These are phyloP conservation scores for Agonopterix arenella DNA, from an alignment of 2,888 invertebrate genomes.

Conservation along the genomic window DNA sequence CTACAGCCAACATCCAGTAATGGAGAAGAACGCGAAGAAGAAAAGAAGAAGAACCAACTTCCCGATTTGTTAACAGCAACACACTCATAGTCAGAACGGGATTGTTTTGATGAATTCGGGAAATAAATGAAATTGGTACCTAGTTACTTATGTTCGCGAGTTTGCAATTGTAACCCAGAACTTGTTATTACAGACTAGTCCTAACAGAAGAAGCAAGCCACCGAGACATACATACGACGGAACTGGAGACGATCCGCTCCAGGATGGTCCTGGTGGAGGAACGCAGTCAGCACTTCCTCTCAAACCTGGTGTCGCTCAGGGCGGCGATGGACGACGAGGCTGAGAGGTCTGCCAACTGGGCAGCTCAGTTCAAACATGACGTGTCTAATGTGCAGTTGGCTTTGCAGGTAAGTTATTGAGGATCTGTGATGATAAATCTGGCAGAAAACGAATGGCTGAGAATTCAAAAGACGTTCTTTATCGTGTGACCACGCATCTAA, in stretches of 20 bases:
- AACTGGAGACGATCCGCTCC: slow-evolving; percentile 56
- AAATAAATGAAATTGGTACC: too few relatives aligned
- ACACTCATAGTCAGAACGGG: too few relatives aligned
- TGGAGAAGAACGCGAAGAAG: too few relatives aligned
- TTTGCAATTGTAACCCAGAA: not conserved
- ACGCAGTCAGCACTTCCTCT: slow-evolving; percentile 57
- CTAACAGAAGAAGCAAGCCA: slow-evolving; percentile 51
- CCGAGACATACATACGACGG: slow-evolving; percentile 53
- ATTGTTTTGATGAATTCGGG: too few relatives aligned
- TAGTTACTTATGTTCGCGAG: too few relatives aligned
- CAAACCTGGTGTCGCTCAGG: slow-evolving; percentile 59
- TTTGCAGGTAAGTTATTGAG: slow-evolving; percentile 45
- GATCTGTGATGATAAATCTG: too few relatives aligned
- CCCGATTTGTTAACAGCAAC: too few relatives aligned
- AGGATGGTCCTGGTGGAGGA: slow-evolving; percentile 63
- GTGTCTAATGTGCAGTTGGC: slow-evolving; percentile 65
- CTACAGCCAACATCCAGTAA: too few relatives aligned
- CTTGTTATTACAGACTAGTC: slow-evolving; percentile 33
- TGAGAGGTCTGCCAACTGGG: slow-evolving; percentile 60
- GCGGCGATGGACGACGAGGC: slow-evolving; percentile 71
- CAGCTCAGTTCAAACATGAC: slow-evolving; percentile 73
- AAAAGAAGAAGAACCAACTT: too few relatives aligned
- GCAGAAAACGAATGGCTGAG: too few relatives aligned
- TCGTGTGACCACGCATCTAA: too few relatives aligned
- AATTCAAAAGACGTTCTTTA: too few relatives aligned